Percentiles rank a stretch among this genome's conserved stretches.
Conservation (phyloP, 2,113 vertebrate genomes). For the Gasterosteus aculeatus region DNA sequence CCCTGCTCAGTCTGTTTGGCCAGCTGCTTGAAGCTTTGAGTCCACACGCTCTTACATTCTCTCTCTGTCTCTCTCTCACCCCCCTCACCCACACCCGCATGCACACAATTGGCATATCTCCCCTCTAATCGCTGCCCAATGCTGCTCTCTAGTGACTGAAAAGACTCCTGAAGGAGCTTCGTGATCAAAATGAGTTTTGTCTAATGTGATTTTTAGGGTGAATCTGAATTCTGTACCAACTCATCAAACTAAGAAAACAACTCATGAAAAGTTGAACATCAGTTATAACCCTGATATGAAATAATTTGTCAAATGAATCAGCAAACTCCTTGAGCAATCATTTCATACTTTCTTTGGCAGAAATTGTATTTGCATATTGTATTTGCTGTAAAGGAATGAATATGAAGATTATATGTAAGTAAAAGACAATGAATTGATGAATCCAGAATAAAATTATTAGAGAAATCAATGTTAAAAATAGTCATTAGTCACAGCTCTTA, state of each 20-base stretch:
- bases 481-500: no score
- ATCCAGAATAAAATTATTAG: not conserved
- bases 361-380: not conserved
- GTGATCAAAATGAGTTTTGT: not conserved
- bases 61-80: not conserved
- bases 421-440: not conserved
- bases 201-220: not conserved
- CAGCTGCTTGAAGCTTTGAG: slow-evolving; percentile 61
- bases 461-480: not conserved
- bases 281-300: not conserved
- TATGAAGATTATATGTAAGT: slow-evolving; percentile 3
- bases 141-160: slow-evolving; percentile 73
- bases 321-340: not conserved
- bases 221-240: not conserved
- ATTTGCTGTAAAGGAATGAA: not conserved
- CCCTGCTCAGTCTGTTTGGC: slow-evolving; percentile 64
- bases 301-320: not conserved
- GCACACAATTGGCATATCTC: slow-evolving; percentile 5
- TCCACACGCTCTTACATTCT: slow-evolving; percentile 17
- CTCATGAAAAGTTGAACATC: not conserved
- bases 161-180: not conserved
- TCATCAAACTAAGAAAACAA: slow-evolving; percentile 5
- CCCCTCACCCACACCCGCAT: slow-evolving; percentile 6
- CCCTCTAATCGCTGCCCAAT: slow-evolving; percentile 47
- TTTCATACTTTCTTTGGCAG: not conserved